Evolutionary conservation across 2,888 invertebrate genomes (phyloP).

Genomic region (Frankliniella fusca): DNA sequence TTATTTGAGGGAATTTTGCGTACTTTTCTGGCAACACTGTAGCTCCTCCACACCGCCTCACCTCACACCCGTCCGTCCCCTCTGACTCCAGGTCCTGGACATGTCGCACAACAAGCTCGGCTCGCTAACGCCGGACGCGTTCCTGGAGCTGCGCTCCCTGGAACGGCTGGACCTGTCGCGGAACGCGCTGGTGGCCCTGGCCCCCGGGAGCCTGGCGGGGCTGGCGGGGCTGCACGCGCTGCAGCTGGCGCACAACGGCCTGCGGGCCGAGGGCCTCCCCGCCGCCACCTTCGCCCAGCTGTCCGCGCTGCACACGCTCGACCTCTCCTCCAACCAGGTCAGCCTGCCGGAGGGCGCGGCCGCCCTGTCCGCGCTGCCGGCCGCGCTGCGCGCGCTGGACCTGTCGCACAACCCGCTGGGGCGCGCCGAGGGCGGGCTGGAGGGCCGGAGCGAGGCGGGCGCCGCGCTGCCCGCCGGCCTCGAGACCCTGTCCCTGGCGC

Average conservation of each 20-base stretch:
- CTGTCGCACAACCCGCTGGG: conserved; percentile 18
- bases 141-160: neutral
- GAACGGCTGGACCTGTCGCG: conserved; percentile 29
- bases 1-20: no score
- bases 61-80: neutral
- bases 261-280: neutral
- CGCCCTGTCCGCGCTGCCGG: neutral
- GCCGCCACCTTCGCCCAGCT: neutral
- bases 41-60: neutral
- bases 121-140: neutral
- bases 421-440: neutral
- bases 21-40: no score
- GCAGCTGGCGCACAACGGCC: conserved; percentile 19
- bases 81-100: neutral
- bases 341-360: neutral
- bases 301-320: neutral
- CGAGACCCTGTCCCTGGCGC: conserved; percentile 27
- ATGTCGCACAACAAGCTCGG: conserved; percentile 30
- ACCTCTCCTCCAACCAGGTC: conserved; percentile 8
- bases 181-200: conserved; percentile 27
- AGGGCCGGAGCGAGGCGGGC: neutral
- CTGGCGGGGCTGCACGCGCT: conserved; percentile 6
- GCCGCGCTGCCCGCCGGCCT: neutral
- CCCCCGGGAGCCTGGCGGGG: neutral
- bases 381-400: neutral